Evolutionary conservation across 2,888 invertebrate species (phyloP), one percentile per base, ranked within the genome.

Genomic region (Drosophila mulleri): DNA sequence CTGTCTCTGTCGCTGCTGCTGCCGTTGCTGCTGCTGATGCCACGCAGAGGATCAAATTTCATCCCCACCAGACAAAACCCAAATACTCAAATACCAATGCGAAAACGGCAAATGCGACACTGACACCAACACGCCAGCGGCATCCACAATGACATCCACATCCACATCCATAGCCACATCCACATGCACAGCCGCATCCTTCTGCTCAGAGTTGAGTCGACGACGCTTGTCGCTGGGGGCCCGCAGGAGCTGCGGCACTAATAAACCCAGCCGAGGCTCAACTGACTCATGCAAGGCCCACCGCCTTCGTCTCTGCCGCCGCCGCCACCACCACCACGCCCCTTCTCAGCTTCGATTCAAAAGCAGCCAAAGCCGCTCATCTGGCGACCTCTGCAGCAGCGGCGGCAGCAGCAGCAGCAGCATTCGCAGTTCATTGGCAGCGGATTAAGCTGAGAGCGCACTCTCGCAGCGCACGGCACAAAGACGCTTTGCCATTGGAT

Each of bases 401-500:
- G 50, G 57, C 69, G 67, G 58, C 72, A 54, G 53, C 65, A 12
- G 32, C 79, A 12, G 54, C 65, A 7, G 66, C 60, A 67, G 74
- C 75, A 75, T 86, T 88, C 74, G 81, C 90, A 91, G 90, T 91
- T 90, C 90, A 90, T 91, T 89, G 90, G 91, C 86, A 88, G 90
- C 90, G 89, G 90, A 90, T 90, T 90, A 90, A 90, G 88, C 77
- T 75, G 80, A 44, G 44, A 77, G 82, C 80, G 83, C 81, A 75
- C 61, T 72, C 78, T 72, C 78, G 75, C 83, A 81, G 72, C 70
- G 53, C 73, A 61, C 73, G 70, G 68, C 79, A 87, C 82, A 87
- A 83, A 85, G 88, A 80, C 82, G 75, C 76, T 76, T 85, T 88
- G 83, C 80, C 80, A 85, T 77, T 80, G 87, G 89, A 89, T 90